Evolutionary conservation across 1,140 invertebrate genomes (phyloP).

Genomic region (Agrypnia vestita): DNA sequence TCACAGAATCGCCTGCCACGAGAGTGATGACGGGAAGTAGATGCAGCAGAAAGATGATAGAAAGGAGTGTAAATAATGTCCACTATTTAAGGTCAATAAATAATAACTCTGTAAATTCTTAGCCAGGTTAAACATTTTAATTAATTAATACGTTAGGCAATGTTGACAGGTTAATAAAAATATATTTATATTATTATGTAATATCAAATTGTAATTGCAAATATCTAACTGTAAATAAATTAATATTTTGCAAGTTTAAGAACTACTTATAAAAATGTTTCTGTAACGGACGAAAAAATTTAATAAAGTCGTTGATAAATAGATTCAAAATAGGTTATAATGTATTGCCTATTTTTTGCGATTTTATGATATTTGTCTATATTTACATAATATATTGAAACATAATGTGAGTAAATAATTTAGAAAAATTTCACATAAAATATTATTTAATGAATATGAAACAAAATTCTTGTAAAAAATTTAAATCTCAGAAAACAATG

Average conservation of each 20-base stretch:
- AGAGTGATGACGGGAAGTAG: constrained; percentile 54
- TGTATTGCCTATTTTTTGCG: constrained; percentile 3
- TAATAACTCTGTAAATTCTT: constrained; percentile 16
- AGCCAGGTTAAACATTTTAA: constrained; percentile 24
- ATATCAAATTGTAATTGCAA: constrained; percentile 20
- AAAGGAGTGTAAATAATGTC: constrained; percentile 57
- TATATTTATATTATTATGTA: constrained; percentile 24
- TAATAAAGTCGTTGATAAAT: constrained; percentile 6
- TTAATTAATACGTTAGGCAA: constrained; percentile 20
- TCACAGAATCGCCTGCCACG: constrained; percentile 56
- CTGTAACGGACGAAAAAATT: not conserved
- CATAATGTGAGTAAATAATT: too few species aligned
- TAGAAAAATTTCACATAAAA: too few species aligned
- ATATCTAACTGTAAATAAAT: constrained; percentile 14
- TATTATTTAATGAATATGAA: too few species aligned
- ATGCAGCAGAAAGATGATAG: constrained; percentile 20
- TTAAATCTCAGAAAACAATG: too few species aligned
- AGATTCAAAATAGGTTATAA: not conserved
- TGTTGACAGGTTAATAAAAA: constrained; percentile 18
- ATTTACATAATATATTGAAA: too few species aligned
- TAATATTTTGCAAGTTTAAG: not conserved
- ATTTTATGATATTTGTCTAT: not conserved
- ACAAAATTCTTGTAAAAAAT: too few species aligned
- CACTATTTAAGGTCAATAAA: constrained; percentile 56
- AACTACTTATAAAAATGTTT: not conserved